Percentiles rank a stretch among this genome's conserved stretches.
Evolutionary conservation across 1,140 invertebrate species (phyloP).

Genomic region (Hylaeus anthracinus): DNA sequence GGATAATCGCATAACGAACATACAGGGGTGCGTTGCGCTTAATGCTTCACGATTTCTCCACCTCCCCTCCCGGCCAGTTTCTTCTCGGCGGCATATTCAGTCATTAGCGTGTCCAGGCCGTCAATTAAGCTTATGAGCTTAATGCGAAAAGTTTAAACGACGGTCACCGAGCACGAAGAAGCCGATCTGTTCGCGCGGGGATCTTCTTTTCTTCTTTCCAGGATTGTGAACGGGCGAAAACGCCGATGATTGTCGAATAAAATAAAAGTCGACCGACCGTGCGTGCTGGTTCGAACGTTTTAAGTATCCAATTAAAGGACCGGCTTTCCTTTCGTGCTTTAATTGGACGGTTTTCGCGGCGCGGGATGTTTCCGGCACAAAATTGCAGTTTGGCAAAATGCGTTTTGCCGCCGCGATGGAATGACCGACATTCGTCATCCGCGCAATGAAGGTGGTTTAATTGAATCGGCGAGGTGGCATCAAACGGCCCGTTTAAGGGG

Average conservation of each 20-base stretch:
- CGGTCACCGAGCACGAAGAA: neutral
- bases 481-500: neutral
- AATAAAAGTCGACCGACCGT: conserved; percentile 18
- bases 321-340: conserved; percentile 48
- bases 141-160: conserved; percentile 16
- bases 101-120: conserved; percentile 1
- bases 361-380: conserved; percentile 40
- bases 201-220: neutral
- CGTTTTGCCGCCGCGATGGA: conserved; percentile 10
- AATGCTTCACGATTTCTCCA: neutral
- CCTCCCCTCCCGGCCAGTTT: neutral
- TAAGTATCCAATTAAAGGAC: conserved; percentile 45
- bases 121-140: conserved; percentile 25
- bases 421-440: conserved; percentile 31
- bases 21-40: neutral
- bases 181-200: neutral
- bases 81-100: neutral
- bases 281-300: conserved; percentile 31
- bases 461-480: conserved; percentile 6
- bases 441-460: conserved; percentile 15
- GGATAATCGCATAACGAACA: conserved; percentile 2
- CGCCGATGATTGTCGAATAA: conserved; percentile 29
- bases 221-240: neutral
- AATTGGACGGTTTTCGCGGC: conserved; percentile 62
- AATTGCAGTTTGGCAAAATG: conserved; percentile 49